phyloP scores from a whole-genome alignment of 23 tunicate genomes.

The Trididemnum clinides region DNA sequence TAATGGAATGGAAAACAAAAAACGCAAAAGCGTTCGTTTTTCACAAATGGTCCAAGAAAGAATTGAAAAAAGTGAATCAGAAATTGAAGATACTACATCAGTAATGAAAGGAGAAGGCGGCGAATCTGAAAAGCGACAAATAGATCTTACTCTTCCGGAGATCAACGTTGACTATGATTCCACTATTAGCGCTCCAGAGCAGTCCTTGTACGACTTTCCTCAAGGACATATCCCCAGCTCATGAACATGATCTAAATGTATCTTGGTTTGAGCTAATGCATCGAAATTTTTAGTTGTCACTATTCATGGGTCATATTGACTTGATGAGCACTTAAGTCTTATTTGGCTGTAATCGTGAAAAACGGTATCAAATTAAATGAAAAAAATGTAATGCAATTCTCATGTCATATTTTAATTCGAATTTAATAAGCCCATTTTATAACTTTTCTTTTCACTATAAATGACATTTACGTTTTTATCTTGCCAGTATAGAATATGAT shows the following conservation, averaged over 20 bases:
- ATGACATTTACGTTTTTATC: too few relatives aligned
- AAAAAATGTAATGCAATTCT: too few relatives aligned
- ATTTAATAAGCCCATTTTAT: too few relatives aligned
- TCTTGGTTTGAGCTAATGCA: constrained; percentile 58
- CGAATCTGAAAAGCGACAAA: constrained; percentile 25
- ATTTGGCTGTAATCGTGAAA: too few relatives aligned
- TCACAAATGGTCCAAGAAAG: constrained; percentile 82
- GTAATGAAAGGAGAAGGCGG: constrained; percentile 69
- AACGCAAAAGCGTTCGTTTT: constrained; percentile 91
- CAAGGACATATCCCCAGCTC: constrained; percentile 81
- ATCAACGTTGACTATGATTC: background rate
- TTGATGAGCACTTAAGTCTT: too few relatives aligned
- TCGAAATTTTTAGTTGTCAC: too few relatives aligned
- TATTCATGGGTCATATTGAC: too few relatives aligned
- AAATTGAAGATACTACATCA: constrained; percentile 83
- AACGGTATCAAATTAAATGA: too few relatives aligned
- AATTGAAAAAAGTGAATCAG: constrained; percentile 51
- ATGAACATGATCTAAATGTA: constrained; percentile 83
- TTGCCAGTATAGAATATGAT: too few relatives aligned
- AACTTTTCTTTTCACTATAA: too few relatives aligned
- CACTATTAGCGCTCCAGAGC: background rate
- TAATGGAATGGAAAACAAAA: constrained; percentile 6
- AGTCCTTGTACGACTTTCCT: constrained; percentile 81
- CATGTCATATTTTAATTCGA: too few relatives aligned
- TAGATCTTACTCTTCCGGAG: background rate